Base-by-base conservation (phyloP, 1,140 invertebrate genomes). In the Nasonia giraulti region DNA sequence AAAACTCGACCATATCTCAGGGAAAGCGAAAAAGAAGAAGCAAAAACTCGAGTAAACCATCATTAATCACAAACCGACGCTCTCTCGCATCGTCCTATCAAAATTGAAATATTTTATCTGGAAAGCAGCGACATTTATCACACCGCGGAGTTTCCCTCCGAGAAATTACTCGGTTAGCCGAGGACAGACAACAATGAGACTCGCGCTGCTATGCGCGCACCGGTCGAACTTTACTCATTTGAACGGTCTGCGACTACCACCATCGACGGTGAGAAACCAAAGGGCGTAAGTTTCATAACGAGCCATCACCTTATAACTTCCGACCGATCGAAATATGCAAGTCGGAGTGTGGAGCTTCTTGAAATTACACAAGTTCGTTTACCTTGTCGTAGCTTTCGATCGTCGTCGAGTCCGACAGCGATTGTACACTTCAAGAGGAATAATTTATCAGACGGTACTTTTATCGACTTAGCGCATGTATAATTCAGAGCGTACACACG, bases 221-320 rank as follows among this genome's bases (percentile, higher is more conserved):
- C 2, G 20, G 20, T 62, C 4, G 20, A 80, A 80, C 50, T 85
- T 80, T 76, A 23, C 71, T 80, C 83, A 81, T 85, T 85, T 76
- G 68, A 40, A 8, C 27, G 14, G 74, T 17, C 74, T 47, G 17
- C 2, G 2, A 6, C 17, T 40, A 27, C 27, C 27, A 27, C 14
- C 10, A 75, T 12, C 76, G 82, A 79, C 31, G 37, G 10, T 73
- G 44, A 77, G 40, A 77, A 55, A 77, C 40, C 82, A 68, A 77
- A 33, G 33, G 31, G 75, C 37, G n/a, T 10, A 55, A 66, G 27
- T 82, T 76, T 82, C 8, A 37, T 76, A 82, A 76, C 81, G 50
- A 44, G n/a, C 33, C 68, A 14, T 31, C 68, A 27, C 31, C 7
- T 33, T 71, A 33, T n/a, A n/a, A 71, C 27, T 71, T 75, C 73